phyloP scores from a whole-genome alignment of 2,797 vertebrate genomes.

The Lindbergichthys nudifrons region DNA sequence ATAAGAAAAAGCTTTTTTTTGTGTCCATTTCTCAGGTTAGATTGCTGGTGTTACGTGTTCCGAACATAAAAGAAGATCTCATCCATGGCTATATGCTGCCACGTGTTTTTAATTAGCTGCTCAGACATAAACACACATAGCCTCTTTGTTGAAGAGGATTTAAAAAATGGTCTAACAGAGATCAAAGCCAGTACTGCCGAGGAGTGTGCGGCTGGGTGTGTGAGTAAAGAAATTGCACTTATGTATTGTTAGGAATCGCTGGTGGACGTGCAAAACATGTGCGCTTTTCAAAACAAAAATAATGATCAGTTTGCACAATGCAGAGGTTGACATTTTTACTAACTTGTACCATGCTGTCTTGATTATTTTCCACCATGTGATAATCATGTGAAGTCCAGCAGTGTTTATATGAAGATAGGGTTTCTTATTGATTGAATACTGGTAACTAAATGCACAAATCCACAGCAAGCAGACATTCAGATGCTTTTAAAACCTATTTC shows the following conservation, averaged over 20 bases:
- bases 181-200: background rate
- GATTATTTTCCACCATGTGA: background rate
- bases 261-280: background rate
- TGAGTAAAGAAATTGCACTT: background rate
- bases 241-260: background rate
- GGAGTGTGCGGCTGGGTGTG: no score
- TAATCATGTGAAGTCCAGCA: background rate
- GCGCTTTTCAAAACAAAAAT: background rate
- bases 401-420: background rate
- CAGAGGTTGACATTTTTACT: background rate
- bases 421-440: background rate
- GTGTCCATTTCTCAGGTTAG: no score
- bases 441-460: background rate
- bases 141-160: background rate
- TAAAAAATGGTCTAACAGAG: background rate
- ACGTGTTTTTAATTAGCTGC: constrained; percentile 9
- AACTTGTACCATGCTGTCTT: background rate
- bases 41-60: no score
- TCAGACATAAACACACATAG: background rate
- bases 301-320: background rate
- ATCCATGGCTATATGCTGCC: background rate
- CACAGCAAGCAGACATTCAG: constrained; percentile 14
- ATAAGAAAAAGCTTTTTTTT: no score
- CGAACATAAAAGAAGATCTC: no score
- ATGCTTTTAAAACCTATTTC: constrained; percentile 2